Evolutionary conservation across 2,113 vertebrate genomes (phyloP), one percentile per base, ranked within the genome.

Genomic region (Oreotrochilus melanogaster): DNA sequence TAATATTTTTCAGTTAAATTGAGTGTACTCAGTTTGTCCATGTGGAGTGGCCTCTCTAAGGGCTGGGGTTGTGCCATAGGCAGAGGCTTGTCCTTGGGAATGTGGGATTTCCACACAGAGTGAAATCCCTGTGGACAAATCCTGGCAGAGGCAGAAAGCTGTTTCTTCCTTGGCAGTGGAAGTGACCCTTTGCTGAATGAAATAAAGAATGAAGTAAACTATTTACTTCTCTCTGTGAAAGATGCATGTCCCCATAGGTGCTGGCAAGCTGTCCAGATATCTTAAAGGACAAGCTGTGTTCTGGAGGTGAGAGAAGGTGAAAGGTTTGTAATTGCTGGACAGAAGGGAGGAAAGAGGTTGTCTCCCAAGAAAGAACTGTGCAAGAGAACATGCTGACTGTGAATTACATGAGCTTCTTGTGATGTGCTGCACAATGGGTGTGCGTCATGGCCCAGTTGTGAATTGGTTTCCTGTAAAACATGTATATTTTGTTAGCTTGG

Each of bases 391-490:
- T 31, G 14, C 22, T 50, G 37, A 18, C 15, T 48, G 37, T 37
- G 24, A 75, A 39, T 51, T 43, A 56, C 7, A 9, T 0, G 6
- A 83, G 11, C 27, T 16, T 28, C 8, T 43, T 28, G 18, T 8
- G 22, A 14, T 50, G 45, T 58, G 27, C 22, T 57, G 27, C 31
- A 7, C 31, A 14, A 6, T 8, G 24, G 25, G 18, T 25, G 18
- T 30, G 18, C 48, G 48, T 65, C 5, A 0, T 23, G 3, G 71
- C 13, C 9, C 66, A 23, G 0, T 1, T 39, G 27, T 13, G 56
- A 81, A 61, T 6, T 28, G 23, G 18, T 69, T 76, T 31, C 15
- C 53, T 87, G 18, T 60, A 35, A 51, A 60, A n/a, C 35, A 15
- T 0, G 1, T 39, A 0, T 18, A 6, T 60, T 70, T 87, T 37